These are phyloP conservation scores for Leptodon cayanensis DNA, from an alignment of 2,797 vertebrate species.

Conservation along the genomic window DNA sequence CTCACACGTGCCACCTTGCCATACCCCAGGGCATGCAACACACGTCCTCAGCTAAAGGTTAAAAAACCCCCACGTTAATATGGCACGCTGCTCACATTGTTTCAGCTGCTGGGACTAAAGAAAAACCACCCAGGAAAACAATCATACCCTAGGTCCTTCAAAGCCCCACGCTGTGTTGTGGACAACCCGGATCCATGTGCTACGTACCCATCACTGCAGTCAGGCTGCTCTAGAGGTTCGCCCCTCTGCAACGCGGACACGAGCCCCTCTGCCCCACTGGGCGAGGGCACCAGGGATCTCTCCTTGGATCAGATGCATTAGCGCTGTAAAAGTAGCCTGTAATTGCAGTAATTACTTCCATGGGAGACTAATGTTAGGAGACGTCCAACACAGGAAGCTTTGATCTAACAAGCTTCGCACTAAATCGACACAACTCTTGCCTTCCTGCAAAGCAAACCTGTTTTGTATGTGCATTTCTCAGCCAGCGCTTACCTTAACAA, in stretches of 20 bases:
- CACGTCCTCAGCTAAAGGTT: not conserved
- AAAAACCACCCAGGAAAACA: not conserved
- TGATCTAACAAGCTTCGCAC: not conserved
- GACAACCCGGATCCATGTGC: not conserved
- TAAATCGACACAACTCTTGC: not conserved
- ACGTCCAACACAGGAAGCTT: not conserved
- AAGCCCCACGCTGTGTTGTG: not conserved
- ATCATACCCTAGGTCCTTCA: not conserved
- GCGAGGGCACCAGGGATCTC: not conserved
- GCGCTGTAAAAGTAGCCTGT: not conserved
- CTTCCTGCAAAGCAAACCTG: not conserved
- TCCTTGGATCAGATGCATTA: not conserved
- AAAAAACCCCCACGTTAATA: accelerated
- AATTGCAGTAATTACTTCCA: not conserved
- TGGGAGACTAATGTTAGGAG: not conserved
- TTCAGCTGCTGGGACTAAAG: not conserved
- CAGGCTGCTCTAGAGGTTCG: not conserved
- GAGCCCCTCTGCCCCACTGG: not conserved
- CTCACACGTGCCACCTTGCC: too few species aligned
- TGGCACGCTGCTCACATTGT: not conserved
- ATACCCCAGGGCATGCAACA: not conserved
- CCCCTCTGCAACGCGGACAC: not conserved
- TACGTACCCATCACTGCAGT: not conserved
- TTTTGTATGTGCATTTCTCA: not conserved
- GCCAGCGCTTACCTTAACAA: not conserved